Evolutionary conservation across 2,888 invertebrate genomes (phyloP), one percentile per base, ranked within the genome.

Genomic region (Callinectes sapidus): DNA sequence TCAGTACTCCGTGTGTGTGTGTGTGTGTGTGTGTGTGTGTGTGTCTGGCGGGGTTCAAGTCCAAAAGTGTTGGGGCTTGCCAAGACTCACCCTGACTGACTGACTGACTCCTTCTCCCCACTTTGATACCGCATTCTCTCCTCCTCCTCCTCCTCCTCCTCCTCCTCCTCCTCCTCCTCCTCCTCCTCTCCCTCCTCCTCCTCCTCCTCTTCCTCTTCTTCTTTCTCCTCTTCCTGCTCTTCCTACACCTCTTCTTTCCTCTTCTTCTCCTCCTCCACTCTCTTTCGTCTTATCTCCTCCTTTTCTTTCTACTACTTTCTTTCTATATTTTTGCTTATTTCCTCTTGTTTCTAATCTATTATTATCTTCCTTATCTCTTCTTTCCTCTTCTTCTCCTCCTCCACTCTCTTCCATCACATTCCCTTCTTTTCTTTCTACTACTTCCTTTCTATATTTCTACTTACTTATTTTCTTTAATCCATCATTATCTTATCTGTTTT

Each of bases 11-110:
- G 16, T 61, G 61, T 61, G 0, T 18, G 61, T 61, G 61, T 61
- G 61, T 61, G 61, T 61, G 61, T 61, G 61, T 61, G 61, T 61
- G 61, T 61, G 61, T 61, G 61, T 61, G 61, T 61, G 61, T 61
- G 55, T 55, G 55, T 55, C 5, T 55, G 55, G 16, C 10, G 14
- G 2, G 55, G 14, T 16, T n/a, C 10, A 61, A 61, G 18, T 23
- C 61, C 23, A 71, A 71, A n/a, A 71, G 23, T 71, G 23, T 71
- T 71, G 28, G 1, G 61, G 18, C 61, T 18, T 61, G 61, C 48
- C 48, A 10, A 13, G 23, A 16, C 61, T 61, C 61, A 23, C 61
- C 14, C 23, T 61, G 61, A 61, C 61, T n/a, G n/a, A n/a, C n/a
- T n/a, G n/a, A n/a, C n/a, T n/a, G n/a, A n/a, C n/a, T n/a, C 16